Evolutionary conservation across 2,888 invertebrate species (phyloP), one percentile per base, ranked within the genome.

Genomic region (Thumatha senex): DNA sequence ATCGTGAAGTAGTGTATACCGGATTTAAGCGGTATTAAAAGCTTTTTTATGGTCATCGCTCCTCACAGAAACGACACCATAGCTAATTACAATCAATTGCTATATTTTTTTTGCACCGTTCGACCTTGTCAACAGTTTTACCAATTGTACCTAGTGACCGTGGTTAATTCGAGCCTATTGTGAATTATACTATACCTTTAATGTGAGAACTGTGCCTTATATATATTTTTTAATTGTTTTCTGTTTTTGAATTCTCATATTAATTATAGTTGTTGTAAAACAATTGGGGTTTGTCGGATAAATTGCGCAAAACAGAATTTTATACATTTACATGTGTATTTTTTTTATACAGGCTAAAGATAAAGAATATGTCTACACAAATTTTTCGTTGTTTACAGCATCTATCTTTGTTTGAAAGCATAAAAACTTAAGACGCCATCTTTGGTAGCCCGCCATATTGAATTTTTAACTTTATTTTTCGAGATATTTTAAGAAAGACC

Each of bases 91-190:
- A 40, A 30, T 30, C 54, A 55, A 49, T 55, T 56, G 52, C 51
- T 58, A 62, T 63, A 24, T 24, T 24, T 24, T n/a, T 63, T 63
- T 56, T 11, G 41, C 14, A 39, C 48, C 18, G 33, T 34, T 59
- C n/a, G 68, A 67, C 75, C 76, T 76, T 73, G 76, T 36, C 10
- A 14, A 40, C 45, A 33, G 48, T n/a, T 38, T 13, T 52, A 46
- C 35, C 34, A 33, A 51, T 52, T 47, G 53, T 35, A n/a, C n/a
- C n/a, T n/a, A 24, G 18, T 38, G 51, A 15, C 61, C 69, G 57
- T 54, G 66, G 59, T 61, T 64, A 70, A 74, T 67, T 60, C 51
- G 44, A 15, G 51, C 46, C 61, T 40, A 75, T 78, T 78, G 78
- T 78, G 18, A 24, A 24, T 24, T 24, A 24, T 24, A n/a, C 55